phyloP scores from a whole-genome alignment of 2,113 vertebrate genomes.

The Paracanthobrama guichenoti region DNA sequence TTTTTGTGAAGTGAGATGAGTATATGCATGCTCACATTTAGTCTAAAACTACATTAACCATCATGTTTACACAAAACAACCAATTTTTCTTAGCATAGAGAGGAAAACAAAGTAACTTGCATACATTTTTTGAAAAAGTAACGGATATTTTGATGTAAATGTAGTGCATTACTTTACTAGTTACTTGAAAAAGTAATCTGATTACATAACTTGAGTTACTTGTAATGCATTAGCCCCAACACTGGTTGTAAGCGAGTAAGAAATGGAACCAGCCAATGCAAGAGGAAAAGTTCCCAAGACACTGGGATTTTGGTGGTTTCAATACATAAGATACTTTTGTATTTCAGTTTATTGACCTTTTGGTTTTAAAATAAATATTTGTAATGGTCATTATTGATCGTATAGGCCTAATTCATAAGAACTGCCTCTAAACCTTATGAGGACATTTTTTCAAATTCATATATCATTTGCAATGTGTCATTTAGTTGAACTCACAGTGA shows the following conservation, averaged over 20 bases:
- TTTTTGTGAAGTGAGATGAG: too few species aligned
- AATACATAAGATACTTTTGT: neutral
- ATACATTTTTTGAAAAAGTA: too few species aligned
- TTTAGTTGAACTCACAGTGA: conserved; percentile 26
- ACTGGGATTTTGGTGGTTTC: neutral
- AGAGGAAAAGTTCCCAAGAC: neutral
- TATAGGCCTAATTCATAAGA: conserved; percentile 1
- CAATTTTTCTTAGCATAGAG: too few species aligned
- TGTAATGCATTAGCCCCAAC: too few species aligned
- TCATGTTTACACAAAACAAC: too few species aligned
- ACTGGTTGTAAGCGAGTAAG: neutral
- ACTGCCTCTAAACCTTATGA: conserved; percentile 4
- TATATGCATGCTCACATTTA: too few species aligned
- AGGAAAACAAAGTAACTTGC: too few species aligned
- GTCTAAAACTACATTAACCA: too few species aligned
- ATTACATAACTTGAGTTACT: too few species aligned
- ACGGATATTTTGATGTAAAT: too few species aligned
- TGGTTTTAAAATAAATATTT: neutral
- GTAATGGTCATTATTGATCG: neutral
- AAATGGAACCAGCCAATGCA: conserved; percentile 3
- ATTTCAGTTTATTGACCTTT: neutral
- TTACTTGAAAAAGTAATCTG: too few species aligned
- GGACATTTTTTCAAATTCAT: neutral
- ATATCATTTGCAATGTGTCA: neutral
- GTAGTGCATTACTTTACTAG: too few species aligned